These are phyloP conservation scores for Orchesella cincta DNA, from an alignment of 1,140 invertebrate genomes.

Conservation along the genomic window DNA sequence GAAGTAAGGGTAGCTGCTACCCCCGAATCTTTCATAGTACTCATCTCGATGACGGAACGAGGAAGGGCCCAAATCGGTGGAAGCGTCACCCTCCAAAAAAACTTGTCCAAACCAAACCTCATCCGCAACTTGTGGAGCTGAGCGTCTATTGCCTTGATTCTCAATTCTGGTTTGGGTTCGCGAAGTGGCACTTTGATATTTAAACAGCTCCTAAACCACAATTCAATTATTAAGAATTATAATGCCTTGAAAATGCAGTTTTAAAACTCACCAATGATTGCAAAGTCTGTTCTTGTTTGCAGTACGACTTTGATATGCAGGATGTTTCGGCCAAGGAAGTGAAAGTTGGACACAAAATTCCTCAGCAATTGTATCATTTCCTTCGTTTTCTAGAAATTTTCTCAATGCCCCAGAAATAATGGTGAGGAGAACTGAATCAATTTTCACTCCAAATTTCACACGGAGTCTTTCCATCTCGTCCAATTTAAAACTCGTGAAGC, in stretches of 20 bases:
- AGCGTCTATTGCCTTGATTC: conserved; percentile 25
- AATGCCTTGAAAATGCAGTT: background rate
- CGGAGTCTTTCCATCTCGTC: conserved; percentile 19
- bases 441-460: conserved; percentile 29
- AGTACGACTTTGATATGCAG: background rate
- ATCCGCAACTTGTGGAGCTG: background rate
- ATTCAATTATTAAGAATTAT: background rate
- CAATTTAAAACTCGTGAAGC: conserved; percentile 18
- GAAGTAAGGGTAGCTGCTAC: conserved; percentile 12
- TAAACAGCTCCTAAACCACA: conserved; percentile 11
- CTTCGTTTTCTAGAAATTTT: conserved; percentile 12
- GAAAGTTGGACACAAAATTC: conserved; percentile 16
- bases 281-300: conserved; percentile 5
- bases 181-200: conserved; percentile 16
- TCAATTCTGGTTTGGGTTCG: background rate
- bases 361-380: no score
- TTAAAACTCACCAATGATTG: conserved; percentile 42
- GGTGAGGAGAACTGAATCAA: conserved; percentile 23
- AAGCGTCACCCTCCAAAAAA: conserved; percentile 3
- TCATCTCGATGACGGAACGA: background rate
- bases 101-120: conserved; percentile 31
- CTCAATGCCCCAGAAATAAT: conserved; percentile 17
- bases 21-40: background rate
- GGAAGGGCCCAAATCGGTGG: conserved; percentile 12
- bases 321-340: conserved; percentile 39